phyloP scores from a whole-genome alignment of 2,797 vertebrate genomes.

The Sebastes trivittatus region DNA sequence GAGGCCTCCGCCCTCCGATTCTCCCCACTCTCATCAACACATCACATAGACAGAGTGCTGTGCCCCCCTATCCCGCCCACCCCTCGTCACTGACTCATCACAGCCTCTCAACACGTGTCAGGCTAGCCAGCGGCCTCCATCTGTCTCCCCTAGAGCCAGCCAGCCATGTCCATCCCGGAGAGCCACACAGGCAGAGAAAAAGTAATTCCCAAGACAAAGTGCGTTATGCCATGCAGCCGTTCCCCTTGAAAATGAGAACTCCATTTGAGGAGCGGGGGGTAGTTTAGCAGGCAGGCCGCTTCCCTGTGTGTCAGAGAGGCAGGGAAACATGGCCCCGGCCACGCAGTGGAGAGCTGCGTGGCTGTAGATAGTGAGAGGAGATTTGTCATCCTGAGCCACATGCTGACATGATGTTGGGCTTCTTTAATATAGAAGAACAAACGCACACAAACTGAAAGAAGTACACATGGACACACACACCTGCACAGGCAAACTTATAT shows the following conservation, averaged over 20 bases:
- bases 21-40: constrained; percentile 66
- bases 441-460: constrained; percentile 13
- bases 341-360: constrained; percentile 51
- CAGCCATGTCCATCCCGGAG: constrained; percentile 73
- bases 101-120: constrained; percentile 83
- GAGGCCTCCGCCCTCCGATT: constrained; percentile 44
- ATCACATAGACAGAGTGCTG: constrained; percentile 73
- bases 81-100: constrained; percentile 82
- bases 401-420: constrained; percentile 42
- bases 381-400: constrained; percentile 73
- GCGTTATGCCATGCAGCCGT: constrained; percentile 74
- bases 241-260: constrained; percentile 81
- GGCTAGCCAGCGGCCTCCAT: constrained; percentile 75
- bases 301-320: constrained; percentile 62
- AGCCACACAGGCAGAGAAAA: constrained; percentile 76
- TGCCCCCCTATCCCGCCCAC: constrained; percentile 47
- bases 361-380: constrained; percentile 61
- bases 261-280: constrained; percentile 71
- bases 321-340: constrained; percentile 56
- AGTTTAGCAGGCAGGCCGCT: constrained; percentile 69
- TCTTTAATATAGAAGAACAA: constrained; percentile 51
- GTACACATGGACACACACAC: background rate
- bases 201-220: constrained; percentile 83
- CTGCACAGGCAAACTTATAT: background rate
- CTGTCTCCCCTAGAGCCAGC: constrained; percentile 79